Evolutionary conservation across 2,888 invertebrate genomes (phyloP).

Genomic region (Polyommatus iphigenia): DNA sequence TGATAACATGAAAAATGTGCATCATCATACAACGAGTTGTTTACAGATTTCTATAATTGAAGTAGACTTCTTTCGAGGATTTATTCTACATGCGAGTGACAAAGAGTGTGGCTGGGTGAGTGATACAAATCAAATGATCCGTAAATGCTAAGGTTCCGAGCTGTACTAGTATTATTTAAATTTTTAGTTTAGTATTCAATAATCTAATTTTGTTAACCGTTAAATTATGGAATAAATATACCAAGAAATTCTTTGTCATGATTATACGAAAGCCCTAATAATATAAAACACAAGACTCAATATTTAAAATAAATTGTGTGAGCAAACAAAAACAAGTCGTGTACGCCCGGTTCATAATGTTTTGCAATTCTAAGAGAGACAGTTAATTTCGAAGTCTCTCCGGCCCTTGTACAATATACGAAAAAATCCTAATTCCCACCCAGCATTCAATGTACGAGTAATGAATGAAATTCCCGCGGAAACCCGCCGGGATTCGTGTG

Average conservation of each 20-base stretch:
- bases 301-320: background rate
- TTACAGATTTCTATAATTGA: background rate
- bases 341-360: background rate
- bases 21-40: background rate
- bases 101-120: too few relatives aligned
- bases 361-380: slow-evolving; percentile 15
- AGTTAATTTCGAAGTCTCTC: slow-evolving; percentile 28
- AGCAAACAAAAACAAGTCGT: background rate
- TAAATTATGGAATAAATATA: too few relatives aligned
- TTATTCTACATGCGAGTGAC: too few relatives aligned
- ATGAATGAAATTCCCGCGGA: slow-evolving; percentile 40
- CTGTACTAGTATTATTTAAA: too few relatives aligned
- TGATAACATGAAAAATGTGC: slow-evolving; percentile 34
- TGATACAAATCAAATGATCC: too few relatives aligned
- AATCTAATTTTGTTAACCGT: too few relatives aligned
- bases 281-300: background rate
- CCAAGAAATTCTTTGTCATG: background rate
- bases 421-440: slow-evolving; percentile 31
- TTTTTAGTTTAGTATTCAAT: too few relatives aligned
- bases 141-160: too few relatives aligned
- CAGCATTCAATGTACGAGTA: slow-evolving; percentile 32
- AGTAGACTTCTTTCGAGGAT: background rate
- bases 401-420: slow-evolving; percentile 27
- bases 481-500: slow-evolving; percentile 41
- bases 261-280: background rate